These are phyloP conservation scores for Uria lomvia DNA, from an alignment of 2,113 vertebrate genomes.

Conservation along the genomic window DNA sequence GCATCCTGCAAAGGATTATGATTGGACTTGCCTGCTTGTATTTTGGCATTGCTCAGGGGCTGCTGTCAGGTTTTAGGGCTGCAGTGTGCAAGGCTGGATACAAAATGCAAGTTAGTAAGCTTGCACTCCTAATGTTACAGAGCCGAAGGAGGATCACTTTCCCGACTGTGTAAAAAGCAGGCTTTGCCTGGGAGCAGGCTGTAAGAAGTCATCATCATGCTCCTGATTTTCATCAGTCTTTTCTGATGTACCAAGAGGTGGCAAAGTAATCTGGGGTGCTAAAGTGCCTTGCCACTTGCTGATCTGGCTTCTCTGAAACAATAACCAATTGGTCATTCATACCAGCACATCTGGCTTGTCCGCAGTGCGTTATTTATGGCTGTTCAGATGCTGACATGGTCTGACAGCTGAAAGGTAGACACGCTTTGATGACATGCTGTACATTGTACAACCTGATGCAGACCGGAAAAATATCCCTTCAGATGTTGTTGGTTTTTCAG, in stretches of 20 bases:
- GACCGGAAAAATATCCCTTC: neutral
- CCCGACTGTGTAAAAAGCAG: neutral
- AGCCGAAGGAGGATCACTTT: neutral
- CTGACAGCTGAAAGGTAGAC: neutral
- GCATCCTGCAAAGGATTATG: constrained; percentile 1
- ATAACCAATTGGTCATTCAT: neutral
- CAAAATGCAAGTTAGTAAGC: neutral
- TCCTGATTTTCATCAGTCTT: neutral
- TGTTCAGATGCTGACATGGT: neutral
- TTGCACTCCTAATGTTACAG: neutral
- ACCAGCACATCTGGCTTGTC: neutral
- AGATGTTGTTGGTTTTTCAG: neutral
- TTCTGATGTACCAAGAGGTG: neutral
- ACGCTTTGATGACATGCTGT: neutral
- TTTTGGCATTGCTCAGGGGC: neutral
- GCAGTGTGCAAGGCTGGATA: neutral
- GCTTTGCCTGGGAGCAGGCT: neutral
- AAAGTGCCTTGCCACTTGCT: neutral
- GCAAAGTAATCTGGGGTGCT: neutral
- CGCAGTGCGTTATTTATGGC: neutral
- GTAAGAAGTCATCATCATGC: accelerated
- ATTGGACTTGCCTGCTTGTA: neutral
- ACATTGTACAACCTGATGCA: neutral
- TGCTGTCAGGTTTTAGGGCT: neutral
- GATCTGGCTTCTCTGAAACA: neutral